These are phyloP conservation scores for Luperina testacea DNA, from an alignment of 2,888 invertebrate species.

Conservation along the genomic window DNA sequence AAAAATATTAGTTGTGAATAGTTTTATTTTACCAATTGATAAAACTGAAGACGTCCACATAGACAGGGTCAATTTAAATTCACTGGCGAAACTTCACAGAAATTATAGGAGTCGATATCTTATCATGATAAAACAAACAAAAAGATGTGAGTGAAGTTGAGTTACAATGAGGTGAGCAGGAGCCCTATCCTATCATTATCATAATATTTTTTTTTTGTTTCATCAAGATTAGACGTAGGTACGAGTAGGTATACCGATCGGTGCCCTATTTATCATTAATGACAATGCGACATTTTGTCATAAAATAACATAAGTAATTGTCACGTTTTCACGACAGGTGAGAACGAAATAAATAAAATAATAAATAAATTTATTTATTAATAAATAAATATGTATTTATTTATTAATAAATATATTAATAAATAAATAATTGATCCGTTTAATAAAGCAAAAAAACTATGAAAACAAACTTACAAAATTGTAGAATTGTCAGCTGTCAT, in stretches of 20 bases:
- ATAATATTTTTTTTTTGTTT: background rate
- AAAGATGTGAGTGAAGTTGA: too few species aligned
- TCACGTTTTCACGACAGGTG: background rate
- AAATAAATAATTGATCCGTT: too few species aligned
- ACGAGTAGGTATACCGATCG: too few species aligned
- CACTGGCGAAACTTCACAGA: background rate
- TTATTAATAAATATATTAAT: too few species aligned
- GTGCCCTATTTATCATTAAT: background rate
- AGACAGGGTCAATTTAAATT: background rate
- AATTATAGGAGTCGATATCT: background rate
- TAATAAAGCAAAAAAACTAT: background rate
- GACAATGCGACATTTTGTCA: background rate
- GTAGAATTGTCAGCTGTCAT: background rate
- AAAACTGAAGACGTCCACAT: background rate
- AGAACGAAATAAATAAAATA: too few species aligned
- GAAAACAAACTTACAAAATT: background rate
- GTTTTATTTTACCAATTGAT: too few species aligned
- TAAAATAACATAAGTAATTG: background rate
- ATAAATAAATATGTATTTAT: too few species aligned
- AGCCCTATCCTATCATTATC: too few species aligned
- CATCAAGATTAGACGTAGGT: background rate
- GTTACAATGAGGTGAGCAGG: too few species aligned
- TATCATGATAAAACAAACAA: background rate
- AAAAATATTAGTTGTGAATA: conserved; percentile 24
- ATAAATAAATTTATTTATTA: too few species aligned